A percentile compares a stretch with the other conserved stretches of the same genome.
phyloP scores from a whole-genome alignment of 2,888 invertebrate genomes.

The Mycalesis mineus region DNA sequence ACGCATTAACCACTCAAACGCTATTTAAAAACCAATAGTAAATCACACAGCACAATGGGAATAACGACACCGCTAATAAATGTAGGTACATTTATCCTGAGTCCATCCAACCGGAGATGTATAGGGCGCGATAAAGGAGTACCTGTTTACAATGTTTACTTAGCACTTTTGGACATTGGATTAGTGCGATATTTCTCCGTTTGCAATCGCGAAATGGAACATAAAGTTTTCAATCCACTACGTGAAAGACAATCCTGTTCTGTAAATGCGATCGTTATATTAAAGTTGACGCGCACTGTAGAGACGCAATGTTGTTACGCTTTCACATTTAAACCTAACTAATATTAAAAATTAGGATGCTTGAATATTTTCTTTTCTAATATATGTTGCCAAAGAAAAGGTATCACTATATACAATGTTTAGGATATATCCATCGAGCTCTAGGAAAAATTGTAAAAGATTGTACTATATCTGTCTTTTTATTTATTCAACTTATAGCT shows the following conservation, averaged over 20 bases:
- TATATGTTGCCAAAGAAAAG: no score
- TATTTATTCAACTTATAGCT: no score
- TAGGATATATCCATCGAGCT: no score
- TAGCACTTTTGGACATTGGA: slow-evolving; percentile 37
- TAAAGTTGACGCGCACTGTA: neutral
- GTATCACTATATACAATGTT: no score
- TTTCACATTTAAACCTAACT: no score
- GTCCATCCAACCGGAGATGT: slow-evolving; percentile 31
- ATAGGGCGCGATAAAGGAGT: slow-evolving; percentile 33
- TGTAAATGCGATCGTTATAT: slow-evolving; percentile 41
- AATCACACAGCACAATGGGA: slow-evolving; percentile 15
- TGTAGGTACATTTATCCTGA: slow-evolving; percentile 23
- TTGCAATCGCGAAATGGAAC: slow-evolving; percentile 38
- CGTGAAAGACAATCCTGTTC: slow-evolving; percentile 45
- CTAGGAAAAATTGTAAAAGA: no score
- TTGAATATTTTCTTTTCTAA: no score
- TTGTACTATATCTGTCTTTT: no score
- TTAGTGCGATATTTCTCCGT: slow-evolving; percentile 35
- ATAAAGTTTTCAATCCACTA: slow-evolving; percentile 50
- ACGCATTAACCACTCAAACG: slow-evolving; percentile 7
- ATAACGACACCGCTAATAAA: slow-evolving; percentile 21
- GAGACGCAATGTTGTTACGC: neutral
- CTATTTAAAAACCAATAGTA: slow-evolving; percentile 21
- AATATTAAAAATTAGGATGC: no score
- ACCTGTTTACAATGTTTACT: slow-evolving; percentile 36